These are phyloP conservation scores for Aricia agestis DNA, from an alignment of 1,140 invertebrate species.

Conservation along the genomic window DNA sequence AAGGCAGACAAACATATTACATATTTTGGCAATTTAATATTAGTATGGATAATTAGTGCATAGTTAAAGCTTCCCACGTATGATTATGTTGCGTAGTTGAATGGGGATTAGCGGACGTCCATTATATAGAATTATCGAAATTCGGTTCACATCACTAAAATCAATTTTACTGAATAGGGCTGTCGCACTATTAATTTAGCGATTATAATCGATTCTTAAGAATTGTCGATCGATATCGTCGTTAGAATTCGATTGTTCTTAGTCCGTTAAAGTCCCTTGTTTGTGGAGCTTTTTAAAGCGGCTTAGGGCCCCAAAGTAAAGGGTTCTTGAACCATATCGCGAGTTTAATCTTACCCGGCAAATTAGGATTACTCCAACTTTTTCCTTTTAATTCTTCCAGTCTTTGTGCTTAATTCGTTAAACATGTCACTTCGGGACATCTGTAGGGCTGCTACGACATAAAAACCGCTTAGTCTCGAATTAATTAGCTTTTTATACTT, in stretches of 20 bases:
- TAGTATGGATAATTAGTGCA: neutral
- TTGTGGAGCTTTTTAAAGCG: conserved; percentile 68
- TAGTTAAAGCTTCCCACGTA: conserved; percentile 5
- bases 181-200: neutral
- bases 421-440: conserved; percentile 50
- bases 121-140: neutral
- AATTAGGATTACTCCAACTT: conserved; percentile 75
- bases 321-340: conserved; percentile 67
- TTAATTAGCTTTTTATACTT: neutral
- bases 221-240: conserved; percentile 26
- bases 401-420: conserved; percentile 62
- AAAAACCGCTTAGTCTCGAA: conserved; percentile 19
- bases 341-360: conserved; percentile 67
- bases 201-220: neutral
- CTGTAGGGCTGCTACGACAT: conserved; percentile 40
- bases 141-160: neutral
- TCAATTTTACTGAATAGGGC: neutral
- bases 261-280: conserved; percentile 67
- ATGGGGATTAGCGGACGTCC: neutral
- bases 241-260: conserved; percentile 44
- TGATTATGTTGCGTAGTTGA: neutral
- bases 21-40: too few relatives aligned
- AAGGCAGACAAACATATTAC: too few relatives aligned
- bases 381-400: conserved; percentile 60
- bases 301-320: conserved; percentile 64